phyloP scores from a whole-genome alignment of 2,113 vertebrate species.

The Agelaius tricolor region DNA sequence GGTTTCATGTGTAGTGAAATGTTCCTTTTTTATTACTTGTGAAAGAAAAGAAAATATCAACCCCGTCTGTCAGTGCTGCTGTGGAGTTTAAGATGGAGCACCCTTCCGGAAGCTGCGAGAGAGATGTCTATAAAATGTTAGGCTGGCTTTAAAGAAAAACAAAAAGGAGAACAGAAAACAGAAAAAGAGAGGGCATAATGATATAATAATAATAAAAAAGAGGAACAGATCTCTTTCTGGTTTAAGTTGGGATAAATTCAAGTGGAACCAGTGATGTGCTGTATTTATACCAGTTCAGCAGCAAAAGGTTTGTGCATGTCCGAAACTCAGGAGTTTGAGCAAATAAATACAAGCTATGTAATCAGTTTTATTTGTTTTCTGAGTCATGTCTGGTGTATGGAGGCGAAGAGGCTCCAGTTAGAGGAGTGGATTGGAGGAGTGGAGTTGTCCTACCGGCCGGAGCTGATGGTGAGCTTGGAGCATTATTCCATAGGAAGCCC shows the following conservation, averaged over 20 bases:
- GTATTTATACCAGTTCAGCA: neutral
- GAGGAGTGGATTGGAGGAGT: neutral
- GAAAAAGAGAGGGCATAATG: neutral
- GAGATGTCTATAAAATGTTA: constrained; percentile 61
- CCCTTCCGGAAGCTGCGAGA: constrained; percentile 29
- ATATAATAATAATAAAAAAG: neutral
- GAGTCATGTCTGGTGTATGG: constrained; percentile 18
- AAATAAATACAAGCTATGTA: constrained; percentile 20
- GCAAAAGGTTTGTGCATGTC: neutral
- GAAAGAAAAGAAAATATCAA: constrained; percentile 57
- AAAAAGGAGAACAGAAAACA: constrained; percentile 1
- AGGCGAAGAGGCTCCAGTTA: neutral
- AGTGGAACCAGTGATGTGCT: neutral
- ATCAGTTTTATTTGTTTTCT: constrained; percentile 55
- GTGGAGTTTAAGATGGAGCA: constrained; percentile 59
- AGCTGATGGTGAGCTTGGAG: neutral
- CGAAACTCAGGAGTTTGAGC: neutral
- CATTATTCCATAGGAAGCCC: neutral
- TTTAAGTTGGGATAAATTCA: constrained; percentile 25
- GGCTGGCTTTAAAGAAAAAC: constrained; percentile 20
- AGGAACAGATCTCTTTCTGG: neutral
- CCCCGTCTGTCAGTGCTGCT: constrained; percentile 38
- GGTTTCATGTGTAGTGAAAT: constrained; percentile 50
- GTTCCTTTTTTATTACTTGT: constrained; percentile 60
- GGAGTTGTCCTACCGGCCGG: neutral